phyloP scores from a whole-genome alignment of 2,797 vertebrate species.

The Coranthus polyacanthus region DNA sequence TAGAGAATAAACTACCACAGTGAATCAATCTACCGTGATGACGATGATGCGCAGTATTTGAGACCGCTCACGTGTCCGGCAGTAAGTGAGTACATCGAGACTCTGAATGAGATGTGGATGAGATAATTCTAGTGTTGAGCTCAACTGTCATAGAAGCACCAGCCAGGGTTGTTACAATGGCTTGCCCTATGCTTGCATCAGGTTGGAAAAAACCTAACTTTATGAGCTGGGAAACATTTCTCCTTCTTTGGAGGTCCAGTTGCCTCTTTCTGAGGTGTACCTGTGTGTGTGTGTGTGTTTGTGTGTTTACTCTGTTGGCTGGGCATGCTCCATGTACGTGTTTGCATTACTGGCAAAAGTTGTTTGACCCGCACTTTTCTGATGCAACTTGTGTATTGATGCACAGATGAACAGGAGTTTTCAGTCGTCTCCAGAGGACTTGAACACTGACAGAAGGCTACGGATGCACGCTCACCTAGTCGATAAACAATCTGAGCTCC shows the following conservation, averaged over 20 bases:
- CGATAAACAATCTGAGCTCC: slow-evolving; percentile 82
- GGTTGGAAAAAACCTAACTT: slow-evolving; percentile 16
- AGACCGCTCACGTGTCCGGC: slow-evolving; percentile 14
- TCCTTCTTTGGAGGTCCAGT: slow-evolving; percentile 44
- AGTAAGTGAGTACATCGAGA: slow-evolving; percentile 15
- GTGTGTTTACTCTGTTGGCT: slow-evolving; percentile 2
- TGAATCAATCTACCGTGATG: background rate
- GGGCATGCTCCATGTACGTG: slow-evolving; percentile 4
- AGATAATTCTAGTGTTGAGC: slow-evolving; percentile 21
- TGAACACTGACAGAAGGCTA: slow-evolving; percentile 53
- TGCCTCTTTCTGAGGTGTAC: slow-evolving; percentile 5
- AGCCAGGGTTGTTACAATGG: slow-evolving; percentile 38
- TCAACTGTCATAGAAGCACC: slow-evolving; percentile 17
- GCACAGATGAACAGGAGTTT: slow-evolving; percentile 51
- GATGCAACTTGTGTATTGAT: slow-evolving; percentile 58
- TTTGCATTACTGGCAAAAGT: slow-evolving; percentile 42
- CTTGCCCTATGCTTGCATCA: slow-evolving; percentile 67
- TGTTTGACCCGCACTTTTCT: slow-evolving; percentile 39
- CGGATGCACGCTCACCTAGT: slow-evolving; percentile 62
- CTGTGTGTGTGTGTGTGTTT: slow-evolving; percentile 1
- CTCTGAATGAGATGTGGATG: slow-evolving; percentile 10
- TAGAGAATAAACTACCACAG: slow-evolving; percentile 6
- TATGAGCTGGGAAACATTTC: slow-evolving; percentile 16
- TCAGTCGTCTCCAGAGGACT: slow-evolving; percentile 61
- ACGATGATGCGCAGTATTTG: slow-evolving; percentile 7